Conservation (phyloP, 2,113 vertebrate species). For the Hassar affinis region DNA sequence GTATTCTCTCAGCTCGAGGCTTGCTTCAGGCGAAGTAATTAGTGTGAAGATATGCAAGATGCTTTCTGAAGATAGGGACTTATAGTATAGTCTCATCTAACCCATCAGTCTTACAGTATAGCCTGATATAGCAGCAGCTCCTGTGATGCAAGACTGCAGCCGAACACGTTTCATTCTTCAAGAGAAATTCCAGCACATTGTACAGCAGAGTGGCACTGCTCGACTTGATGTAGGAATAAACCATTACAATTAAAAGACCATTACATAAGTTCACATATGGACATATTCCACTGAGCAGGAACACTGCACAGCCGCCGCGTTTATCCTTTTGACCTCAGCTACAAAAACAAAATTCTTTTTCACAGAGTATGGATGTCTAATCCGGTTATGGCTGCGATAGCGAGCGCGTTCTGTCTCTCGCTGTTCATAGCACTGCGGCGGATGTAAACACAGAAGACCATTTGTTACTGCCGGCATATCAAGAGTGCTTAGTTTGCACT, state of each 20-base stretch:
- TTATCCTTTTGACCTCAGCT: neutral
- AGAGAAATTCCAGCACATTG: too few relatives aligned
- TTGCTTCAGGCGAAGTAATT: constrained; percentile 43
- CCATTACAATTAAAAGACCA: neutral
- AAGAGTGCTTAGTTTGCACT: constrained; percentile 56
- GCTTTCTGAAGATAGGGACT: constrained; percentile 6
- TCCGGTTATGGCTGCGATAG: neutral
- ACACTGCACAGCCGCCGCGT: neutral
- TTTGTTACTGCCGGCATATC: constrained; percentile 55
- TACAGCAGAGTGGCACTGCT: neutral
- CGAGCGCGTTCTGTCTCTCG: neutral
- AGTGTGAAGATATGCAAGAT: constrained; percentile 35
- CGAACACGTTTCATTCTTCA: neutral
- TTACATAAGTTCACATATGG: neutral
- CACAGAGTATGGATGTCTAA: neutral
- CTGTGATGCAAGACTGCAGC: neutral
- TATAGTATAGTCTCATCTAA: constrained; percentile 18
- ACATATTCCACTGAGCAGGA: neutral
- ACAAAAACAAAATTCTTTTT: neutral
- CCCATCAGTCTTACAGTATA: neutral
- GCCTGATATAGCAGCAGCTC: neutral
- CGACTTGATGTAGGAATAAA: neutral
- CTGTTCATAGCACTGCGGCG: constrained; percentile 24
- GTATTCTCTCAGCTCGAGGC: neutral
- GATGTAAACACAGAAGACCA: constrained; percentile 50